These are phyloP conservation scores for Orius laevigatus DNA, from an alignment of 1,140 invertebrate genomes.

Conservation along the genomic window DNA sequence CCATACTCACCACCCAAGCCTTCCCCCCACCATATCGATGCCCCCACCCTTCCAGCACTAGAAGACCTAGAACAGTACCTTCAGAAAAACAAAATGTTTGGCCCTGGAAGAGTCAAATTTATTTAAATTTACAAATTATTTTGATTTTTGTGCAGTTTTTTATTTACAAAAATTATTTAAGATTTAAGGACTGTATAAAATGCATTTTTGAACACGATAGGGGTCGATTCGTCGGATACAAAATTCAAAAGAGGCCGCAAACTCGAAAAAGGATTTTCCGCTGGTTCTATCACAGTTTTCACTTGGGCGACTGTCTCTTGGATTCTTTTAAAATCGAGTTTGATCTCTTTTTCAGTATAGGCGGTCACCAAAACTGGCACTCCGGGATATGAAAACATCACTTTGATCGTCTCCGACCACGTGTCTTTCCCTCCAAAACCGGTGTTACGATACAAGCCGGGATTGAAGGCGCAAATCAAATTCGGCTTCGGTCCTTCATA, in stretches of 20 bases:
- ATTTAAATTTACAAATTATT: too few relatives aligned
- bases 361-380: conserved; percentile 6
- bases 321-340: neutral
- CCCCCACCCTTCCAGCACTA: too few relatives aligned
- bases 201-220: conserved; percentile 10
- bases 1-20: too few relatives aligned
- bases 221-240: conserved; percentile 7
- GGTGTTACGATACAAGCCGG: neutral
- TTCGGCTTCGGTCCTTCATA: neutral
- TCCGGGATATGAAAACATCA: neutral
- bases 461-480: conserved; percentile 8
- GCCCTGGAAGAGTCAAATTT: too few relatives aligned
- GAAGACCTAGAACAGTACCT: too few relatives aligned
- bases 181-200: neutral
- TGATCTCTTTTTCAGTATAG: conserved; percentile 5
- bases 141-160: too few relatives aligned
- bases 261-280: conserved; percentile 5
- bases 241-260: conserved; percentile 8
- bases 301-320: neutral
- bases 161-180: too few relatives aligned
- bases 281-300: neutral
- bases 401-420: neutral
- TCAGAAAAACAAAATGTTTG: too few relatives aligned
- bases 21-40: too few relatives aligned
- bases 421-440: neutral